These are phyloP conservation scores for Tenthredo distinguenda DNA, from an alignment of 2,888 invertebrate species.

Conservation along the genomic window DNA sequence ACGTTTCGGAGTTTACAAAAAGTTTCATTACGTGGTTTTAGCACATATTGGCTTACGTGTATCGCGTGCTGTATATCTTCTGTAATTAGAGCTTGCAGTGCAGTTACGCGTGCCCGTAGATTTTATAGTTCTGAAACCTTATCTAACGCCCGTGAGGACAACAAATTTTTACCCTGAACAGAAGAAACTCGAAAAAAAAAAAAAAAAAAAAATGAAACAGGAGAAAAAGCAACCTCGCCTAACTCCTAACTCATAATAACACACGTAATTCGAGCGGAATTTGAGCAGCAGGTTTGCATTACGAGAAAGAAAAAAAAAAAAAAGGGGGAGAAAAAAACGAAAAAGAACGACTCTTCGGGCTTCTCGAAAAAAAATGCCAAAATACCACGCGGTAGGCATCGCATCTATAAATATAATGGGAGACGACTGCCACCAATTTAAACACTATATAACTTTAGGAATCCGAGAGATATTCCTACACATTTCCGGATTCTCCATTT, in stretches of 20 bases:
- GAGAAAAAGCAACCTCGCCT: constrained; percentile 13
- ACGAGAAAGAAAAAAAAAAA: not conserved
- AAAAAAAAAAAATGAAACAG: not conserved
- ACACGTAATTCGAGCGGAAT: constrained; percentile 53
- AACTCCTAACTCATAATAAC: constrained; percentile 53
- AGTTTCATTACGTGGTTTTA: not conserved
- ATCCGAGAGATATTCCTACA: not conserved
- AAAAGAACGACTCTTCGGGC: constrained; percentile 9
- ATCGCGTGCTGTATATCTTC: not conserved
- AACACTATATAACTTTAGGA: not conserved
- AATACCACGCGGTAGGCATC: constrained; percentile 1
- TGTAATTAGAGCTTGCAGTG: constrained; percentile 39
- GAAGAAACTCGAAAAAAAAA: not conserved
- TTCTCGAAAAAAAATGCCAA: constrained; percentile 16
- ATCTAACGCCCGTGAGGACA: constrained; percentile 37
- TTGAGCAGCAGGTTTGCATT: constrained; percentile 50
- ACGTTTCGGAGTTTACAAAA: not conserved
- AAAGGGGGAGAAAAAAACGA: constrained; percentile 3
- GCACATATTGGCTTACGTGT: not conserved
- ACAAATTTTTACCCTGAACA: constrained; percentile 20
- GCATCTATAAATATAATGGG: constrained; percentile 29
- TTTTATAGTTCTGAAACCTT: constrained; percentile 42
- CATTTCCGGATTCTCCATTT: not conserved
- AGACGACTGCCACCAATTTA: constrained; percentile 14
- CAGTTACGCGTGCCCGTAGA: constrained; percentile 40